These are phyloP conservation scores for Phaonia tiefii DNA, from an alignment of 2,888 invertebrate species.

Conservation along the genomic window DNA sequence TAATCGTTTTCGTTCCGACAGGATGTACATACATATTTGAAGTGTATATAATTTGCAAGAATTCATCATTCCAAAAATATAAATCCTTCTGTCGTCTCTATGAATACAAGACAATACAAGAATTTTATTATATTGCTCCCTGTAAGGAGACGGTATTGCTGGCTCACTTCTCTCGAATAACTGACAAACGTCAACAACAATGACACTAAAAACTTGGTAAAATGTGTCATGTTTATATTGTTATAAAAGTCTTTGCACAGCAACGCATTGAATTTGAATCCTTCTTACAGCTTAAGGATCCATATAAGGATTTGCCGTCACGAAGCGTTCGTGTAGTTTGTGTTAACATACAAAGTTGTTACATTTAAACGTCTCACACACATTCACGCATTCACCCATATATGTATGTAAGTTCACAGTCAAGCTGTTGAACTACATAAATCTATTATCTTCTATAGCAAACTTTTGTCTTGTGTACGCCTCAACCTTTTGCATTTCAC, in stretches of 20 bases:
- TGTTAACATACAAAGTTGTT: too few relatives aligned
- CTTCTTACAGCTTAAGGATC: too few relatives aligned
- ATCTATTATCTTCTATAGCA: constrained; percentile 44
- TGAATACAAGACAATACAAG: too few relatives aligned
- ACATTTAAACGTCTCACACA: background rate
- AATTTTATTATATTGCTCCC: too few relatives aligned
- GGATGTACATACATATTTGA: constrained; percentile 39
- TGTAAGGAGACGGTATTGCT: background rate
- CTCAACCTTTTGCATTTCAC: background rate
- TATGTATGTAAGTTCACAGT: constrained; percentile 59
- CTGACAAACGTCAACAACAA: constrained; percentile 43
- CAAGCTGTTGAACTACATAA: constrained; percentile 52
- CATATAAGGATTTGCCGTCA: too few relatives aligned
- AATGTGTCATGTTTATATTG: constrained; percentile 51
- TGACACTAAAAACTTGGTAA: constrained; percentile 42
- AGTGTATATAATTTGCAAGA: constrained; percentile 52
- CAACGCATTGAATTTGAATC: too few relatives aligned
- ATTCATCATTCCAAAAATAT: constrained; percentile 33
- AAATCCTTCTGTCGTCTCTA: background rate
- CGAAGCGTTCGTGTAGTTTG: too few relatives aligned
- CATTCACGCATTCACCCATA: background rate
- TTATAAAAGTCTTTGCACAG: constrained; percentile 23
- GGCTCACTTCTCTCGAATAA: background rate
- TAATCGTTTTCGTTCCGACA: constrained; percentile 12
- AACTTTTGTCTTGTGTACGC: background rate